These are phyloP conservation scores for Pungitius pungitius DNA, from an alignment of 2,113 vertebrate species.

Conservation along the genomic window DNA sequence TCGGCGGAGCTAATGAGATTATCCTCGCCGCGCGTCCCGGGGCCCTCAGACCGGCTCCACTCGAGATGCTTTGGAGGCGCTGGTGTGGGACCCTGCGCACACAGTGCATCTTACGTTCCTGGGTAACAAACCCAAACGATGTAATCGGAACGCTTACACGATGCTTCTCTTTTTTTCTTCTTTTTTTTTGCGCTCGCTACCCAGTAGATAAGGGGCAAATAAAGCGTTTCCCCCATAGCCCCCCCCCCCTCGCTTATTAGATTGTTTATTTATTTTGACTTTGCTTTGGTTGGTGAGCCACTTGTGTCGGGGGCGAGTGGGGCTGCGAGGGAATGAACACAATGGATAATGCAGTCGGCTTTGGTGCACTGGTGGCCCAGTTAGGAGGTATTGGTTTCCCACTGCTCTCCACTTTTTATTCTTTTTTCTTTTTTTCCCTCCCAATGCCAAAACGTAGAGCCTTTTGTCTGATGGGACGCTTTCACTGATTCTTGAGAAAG, in stretches of 20 bases:
- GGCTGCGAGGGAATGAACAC: constrained; percentile 49
- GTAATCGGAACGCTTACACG: constrained; percentile 83
- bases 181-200: constrained; percentile 75
- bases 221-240: constrained; percentile 65
- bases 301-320: constrained; percentile 55
- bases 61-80: constrained; percentile 76
- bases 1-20: constrained; percentile 81
- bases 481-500: constrained; percentile 58
- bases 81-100: constrained; percentile 70
- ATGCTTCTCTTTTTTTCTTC: too few species aligned
- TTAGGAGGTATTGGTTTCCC: constrained; percentile 35
- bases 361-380: constrained; percentile 56
- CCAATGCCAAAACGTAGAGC: constrained; percentile 33
- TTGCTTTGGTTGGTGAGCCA: constrained; percentile 67
- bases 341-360: constrained; percentile 62
- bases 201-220: constrained; percentile 76
- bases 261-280: constrained; percentile 75
- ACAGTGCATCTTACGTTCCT: constrained; percentile 77
- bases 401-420: constrained; percentile 29
- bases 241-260: constrained; percentile 70
- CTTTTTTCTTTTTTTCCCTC: constrained; percentile 29
- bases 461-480: constrained; percentile 65
- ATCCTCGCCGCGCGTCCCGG: constrained; percentile 70
- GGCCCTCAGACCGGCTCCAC: constrained; percentile 78
- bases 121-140: constrained; percentile 83